Conservation (phyloP, 2,888 invertebrate genomes). For the Stenoptilia bipunctidactyla region DNA sequence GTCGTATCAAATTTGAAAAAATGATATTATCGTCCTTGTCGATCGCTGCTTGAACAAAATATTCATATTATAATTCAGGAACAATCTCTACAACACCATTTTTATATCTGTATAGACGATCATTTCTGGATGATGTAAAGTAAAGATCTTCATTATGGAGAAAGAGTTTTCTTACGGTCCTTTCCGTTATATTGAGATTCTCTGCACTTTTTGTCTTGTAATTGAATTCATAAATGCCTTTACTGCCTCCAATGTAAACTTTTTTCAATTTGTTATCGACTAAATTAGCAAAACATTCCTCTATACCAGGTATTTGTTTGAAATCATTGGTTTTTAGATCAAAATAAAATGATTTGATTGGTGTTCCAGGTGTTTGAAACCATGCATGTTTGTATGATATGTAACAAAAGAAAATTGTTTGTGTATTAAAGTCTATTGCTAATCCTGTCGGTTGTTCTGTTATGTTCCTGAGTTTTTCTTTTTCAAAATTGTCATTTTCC, state of each 20-base stretch:
- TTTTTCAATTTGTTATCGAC: conserved; percentile 28
- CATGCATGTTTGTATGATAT: conserved; percentile 15
- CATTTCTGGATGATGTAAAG: conserved; percentile 33
- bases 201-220: conserved; percentile 26
- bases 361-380: conserved; percentile 7
- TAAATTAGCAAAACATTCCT: conserved; percentile 38
- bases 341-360: conserved; percentile 31
- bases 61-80: conserved; percentile 19
- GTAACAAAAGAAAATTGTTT: conserved; percentile 42
- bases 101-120: conserved; percentile 23
- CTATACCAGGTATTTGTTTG: conserved; percentile 26
- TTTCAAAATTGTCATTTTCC: conserved; percentile 17
- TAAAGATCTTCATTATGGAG: conserved; percentile 35
- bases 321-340: conserved; percentile 33
- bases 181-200: conserved; percentile 20
- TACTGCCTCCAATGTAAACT: conserved; percentile 40
- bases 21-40: conserved; percentile 21
- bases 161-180: conserved; percentile 50
- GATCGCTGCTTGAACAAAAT: conserved; percentile 22
- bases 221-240: conserved; percentile 38
- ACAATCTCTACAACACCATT: conserved; percentile 16
- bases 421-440: conserved; percentile 39
- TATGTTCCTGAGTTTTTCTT: conserved; percentile 24
- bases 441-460: conserved; percentile 38
- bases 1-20: conserved; percentile 28